Evolutionary conservation across 2,113 vertebrate genomes (phyloP).

Genomic region (Chascanopsetta lugubris): DNA sequence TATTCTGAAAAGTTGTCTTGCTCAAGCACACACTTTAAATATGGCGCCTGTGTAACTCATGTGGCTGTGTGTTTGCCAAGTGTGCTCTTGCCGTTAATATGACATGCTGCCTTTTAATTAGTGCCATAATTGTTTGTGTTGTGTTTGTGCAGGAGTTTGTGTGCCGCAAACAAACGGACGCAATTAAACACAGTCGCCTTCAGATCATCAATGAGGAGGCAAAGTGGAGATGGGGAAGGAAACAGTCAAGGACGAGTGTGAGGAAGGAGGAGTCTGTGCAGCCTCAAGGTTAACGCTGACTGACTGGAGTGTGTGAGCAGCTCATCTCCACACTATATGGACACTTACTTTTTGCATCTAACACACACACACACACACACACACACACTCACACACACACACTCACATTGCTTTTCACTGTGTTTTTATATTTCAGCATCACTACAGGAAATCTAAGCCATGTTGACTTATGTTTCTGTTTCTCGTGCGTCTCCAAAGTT

Average conservation of each 20-base stretch:
- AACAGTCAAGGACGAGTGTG: constrained; percentile 57
- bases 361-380: background rate
- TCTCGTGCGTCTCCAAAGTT: constrained; percentile 20
- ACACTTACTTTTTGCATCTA: constrained; percentile 2
- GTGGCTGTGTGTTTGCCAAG: constrained; percentile 49
- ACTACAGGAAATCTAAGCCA: background rate
- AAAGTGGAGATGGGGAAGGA: constrained; percentile 60
- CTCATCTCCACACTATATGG: constrained; percentile 28
- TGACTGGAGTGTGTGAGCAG: constrained; percentile 34
- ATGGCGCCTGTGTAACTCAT: constrained; percentile 7
- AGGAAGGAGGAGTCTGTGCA: constrained; percentile 40
- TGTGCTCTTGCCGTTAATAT: constrained; percentile 65
- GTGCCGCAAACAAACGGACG: constrained; percentile 76
- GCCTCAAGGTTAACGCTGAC: constrained; percentile 57
- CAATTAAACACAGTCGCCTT: constrained; percentile 76
- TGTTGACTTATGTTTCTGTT: constrained; percentile 4
- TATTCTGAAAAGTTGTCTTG: constrained; percentile 4
- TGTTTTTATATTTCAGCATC: constrained; percentile 17
- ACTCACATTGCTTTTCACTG: background rate
- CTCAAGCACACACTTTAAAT: constrained; percentile 30
- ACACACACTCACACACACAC: no score
- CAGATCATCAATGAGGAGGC: constrained; percentile 71
- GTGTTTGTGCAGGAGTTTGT: constrained; percentile 77
- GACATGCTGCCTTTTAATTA: constrained; percentile 77
- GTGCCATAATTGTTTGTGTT: constrained; percentile 78